Conservation (phyloP, 1,140 invertebrate genomes). For the Pteromalus puparum region DNA sequence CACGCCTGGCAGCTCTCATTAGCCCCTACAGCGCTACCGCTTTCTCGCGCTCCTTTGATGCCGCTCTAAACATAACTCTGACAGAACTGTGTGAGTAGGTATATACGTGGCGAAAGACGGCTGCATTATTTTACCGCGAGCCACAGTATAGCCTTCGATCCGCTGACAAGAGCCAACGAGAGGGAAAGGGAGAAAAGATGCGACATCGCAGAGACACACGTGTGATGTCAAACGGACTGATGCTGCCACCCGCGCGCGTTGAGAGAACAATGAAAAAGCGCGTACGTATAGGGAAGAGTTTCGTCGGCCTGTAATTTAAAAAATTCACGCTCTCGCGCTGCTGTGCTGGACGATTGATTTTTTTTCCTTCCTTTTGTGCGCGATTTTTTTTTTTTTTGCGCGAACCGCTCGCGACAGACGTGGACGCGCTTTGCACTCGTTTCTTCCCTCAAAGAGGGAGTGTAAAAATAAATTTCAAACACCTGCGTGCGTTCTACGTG, state of each 20-base stretch:
- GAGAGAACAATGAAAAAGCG: too few species aligned
- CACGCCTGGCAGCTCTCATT: conserved; percentile 61
- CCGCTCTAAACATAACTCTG: conserved; percentile 61
- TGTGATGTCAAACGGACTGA: too few species aligned
- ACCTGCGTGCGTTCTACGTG: neutral
- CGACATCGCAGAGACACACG: too few species aligned
- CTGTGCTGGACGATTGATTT: neutral
- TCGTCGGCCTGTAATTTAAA: neutral
- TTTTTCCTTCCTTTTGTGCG: conserved; percentile 20
- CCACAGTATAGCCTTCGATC: neutral
- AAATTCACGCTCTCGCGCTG: neutral
- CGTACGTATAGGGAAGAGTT: too few species aligned
- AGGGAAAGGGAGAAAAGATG: neutral
- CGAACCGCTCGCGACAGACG: neutral
- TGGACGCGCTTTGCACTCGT: neutral
- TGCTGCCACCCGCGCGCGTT: too few species aligned
- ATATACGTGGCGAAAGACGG: neutral
- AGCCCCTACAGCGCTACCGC: conserved; percentile 52
- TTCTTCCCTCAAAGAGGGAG: neutral
- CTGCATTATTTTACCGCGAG: neutral
- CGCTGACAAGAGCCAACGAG: neutral
- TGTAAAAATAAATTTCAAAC: conserved; percentile 8
- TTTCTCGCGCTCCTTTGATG: conserved; percentile 60
- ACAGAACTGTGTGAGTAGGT: neutral
- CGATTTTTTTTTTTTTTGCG: neutral